phyloP scores from a whole-genome alignment of 2,888 invertebrate species.

The Euzetes globulus region DNA sequence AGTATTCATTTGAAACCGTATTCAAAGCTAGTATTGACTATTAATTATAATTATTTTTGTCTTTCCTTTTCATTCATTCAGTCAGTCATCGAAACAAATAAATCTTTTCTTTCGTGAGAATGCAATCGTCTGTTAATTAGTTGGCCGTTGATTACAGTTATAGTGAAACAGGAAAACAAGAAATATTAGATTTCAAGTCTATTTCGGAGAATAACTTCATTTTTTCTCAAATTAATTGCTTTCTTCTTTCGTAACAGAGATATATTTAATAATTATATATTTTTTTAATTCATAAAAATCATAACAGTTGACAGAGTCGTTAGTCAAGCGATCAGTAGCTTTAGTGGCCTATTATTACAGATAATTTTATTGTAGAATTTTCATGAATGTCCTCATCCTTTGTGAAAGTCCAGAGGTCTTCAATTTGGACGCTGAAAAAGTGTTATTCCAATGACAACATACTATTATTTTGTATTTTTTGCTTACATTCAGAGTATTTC shows the following conservation, averaged over 20 bases:
- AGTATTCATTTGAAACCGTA: no score
- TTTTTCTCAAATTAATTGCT: not conserved
- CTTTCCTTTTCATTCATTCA: no score
- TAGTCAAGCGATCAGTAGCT: no score
- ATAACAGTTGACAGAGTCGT: no score
- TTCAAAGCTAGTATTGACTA: no score
- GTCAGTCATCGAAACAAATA: not conserved
- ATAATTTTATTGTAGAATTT: not conserved
- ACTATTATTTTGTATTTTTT: slow-evolving; percentile 7
- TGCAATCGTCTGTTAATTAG: not conserved
- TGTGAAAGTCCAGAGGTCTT: not conserved
- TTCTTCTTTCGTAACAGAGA: not conserved
- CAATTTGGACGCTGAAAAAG: not conserved
- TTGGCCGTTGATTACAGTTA: slow-evolving; percentile 1
- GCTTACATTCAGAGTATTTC: not conserved
- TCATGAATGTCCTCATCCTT: no score
- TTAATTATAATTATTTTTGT: no score
- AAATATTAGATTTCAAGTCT: not conserved
- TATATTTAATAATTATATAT: no score
- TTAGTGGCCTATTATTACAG: not conserved
- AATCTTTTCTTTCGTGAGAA: not conserved
- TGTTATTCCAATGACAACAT: not conserved
- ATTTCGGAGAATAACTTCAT: not conserved
- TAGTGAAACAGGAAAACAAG: not conserved
- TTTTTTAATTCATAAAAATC: no score